phyloP scores from a whole-genome alignment of 1,140 invertebrate species.

The Microplitis demolitor region DNA sequence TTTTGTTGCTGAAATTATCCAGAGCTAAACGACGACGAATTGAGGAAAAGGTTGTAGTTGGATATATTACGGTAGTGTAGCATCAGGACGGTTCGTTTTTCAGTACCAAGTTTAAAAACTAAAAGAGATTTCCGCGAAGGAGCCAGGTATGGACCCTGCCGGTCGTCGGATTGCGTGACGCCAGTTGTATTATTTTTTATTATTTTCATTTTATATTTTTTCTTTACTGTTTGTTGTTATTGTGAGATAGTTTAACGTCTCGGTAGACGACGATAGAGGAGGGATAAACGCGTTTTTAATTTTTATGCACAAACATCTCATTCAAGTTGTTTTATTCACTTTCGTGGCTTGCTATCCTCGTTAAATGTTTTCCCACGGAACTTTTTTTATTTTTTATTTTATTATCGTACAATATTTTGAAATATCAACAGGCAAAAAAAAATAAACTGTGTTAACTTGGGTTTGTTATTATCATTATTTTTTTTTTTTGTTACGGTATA shows the following conservation, averaged over 20 bases:
- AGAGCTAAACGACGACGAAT: too few relatives aligned
- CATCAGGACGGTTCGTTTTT: not conserved
- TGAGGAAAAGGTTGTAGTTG: too few relatives aligned
- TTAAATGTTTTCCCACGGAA: constrained; percentile 13
- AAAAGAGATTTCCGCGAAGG: not conserved
- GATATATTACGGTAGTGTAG: not conserved
- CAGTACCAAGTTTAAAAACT: not conserved
- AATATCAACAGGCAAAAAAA: too few relatives aligned
- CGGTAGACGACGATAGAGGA: constrained; percentile 4
- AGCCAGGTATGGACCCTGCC: constrained; percentile 3
- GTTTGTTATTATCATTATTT: too few relatives aligned
- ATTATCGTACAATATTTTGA: not conserved
- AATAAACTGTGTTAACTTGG: too few relatives aligned
- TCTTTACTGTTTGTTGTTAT: not conserved
- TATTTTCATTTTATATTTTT: not conserved
- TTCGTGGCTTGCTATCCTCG: not conserved
- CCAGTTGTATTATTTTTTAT: not conserved
- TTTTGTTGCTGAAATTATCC: too few relatives aligned
- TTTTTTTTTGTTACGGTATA: too few relatives aligned
- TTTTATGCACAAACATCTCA: constrained; percentile 16
- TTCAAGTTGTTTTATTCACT: constrained; percentile 8
- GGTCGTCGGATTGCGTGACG: constrained; percentile 10
- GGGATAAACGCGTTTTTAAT: constrained; percentile 21
- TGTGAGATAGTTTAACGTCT: not conserved
- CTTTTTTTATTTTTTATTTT: not conserved